Percentiles rank a stretch among this genome's conserved stretches.
These are phyloP conservation scores for Cantharis nigra DNA, from an alignment of 2,888 invertebrate genomes.

Conservation along the genomic window DNA sequence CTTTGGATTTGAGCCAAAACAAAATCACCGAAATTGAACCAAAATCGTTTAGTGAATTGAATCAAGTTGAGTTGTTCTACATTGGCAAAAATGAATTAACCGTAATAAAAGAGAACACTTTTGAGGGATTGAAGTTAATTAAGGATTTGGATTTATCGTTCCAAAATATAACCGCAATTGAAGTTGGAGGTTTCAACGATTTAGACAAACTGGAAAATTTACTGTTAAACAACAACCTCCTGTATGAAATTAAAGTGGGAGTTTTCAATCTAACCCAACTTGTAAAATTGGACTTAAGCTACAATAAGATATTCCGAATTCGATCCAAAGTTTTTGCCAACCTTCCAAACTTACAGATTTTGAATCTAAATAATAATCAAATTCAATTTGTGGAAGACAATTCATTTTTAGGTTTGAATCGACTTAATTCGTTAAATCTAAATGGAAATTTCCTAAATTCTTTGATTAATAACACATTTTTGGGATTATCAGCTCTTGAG, in stretches of 20 bases:
- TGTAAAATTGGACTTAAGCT: not conserved
- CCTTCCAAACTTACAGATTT: not conserved
- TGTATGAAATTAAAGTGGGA: not conserved
- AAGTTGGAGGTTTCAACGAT: not conserved
- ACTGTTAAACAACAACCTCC: not conserved
- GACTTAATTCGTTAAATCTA: not conserved
- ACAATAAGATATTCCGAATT: slow-evolving; percentile 1
- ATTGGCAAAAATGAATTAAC: not conserved
- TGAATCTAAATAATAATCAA: not conserved
- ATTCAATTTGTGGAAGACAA: not conserved
- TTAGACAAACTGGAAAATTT: not conserved
- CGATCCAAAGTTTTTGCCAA: not conserved
- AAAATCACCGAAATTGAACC: not conserved
- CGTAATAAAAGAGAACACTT: not conserved
- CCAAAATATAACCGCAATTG: not conserved
- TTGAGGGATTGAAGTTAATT: not conserved
- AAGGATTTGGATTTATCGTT: not conserved
- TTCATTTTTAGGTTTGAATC: not conserved
- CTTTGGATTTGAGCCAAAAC: not conserved
- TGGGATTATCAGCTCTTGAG: slow-evolving; percentile 2
- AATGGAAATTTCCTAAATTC: not conserved
- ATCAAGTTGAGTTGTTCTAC: not conserved
- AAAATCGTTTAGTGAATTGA: not conserved
- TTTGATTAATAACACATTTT: slow-evolving; percentile 5
- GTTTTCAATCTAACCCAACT: not conserved